Evolutionary conservation across 2,113 vertebrate genomes (phyloP).

Genomic region (Melanostigma gelatinosum): DNA sequence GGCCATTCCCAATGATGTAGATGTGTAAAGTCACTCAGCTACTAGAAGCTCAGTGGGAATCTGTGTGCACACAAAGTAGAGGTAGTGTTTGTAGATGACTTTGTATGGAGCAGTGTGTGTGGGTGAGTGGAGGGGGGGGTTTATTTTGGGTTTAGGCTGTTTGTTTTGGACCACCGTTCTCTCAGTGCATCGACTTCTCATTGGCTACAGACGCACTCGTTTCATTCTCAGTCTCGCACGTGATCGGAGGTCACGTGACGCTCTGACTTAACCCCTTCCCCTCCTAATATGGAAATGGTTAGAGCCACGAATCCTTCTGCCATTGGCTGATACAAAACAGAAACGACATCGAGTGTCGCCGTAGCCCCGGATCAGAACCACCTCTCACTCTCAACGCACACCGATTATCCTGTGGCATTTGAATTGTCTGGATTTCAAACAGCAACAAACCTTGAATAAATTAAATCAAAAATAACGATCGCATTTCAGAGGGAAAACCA

Average conservation of each 20-base stretch:
- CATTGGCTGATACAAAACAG: background rate
- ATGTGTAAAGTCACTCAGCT: conserved; percentile 33
- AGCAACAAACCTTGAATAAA: conserved; percentile 71
- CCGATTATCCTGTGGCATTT: conserved; percentile 81
- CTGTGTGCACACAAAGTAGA: conserved; percentile 50
- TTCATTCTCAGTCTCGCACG: background rate
- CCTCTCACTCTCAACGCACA: conserved; percentile 37
- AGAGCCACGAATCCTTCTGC: background rate
- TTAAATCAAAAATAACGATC: conserved; percentile 62
- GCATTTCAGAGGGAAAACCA: conserved; percentile 60
- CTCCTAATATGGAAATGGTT: background rate
- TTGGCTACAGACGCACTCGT: conserved; percentile 7
- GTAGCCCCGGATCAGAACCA: conserved; percentile 17
- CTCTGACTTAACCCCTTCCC: background rate
- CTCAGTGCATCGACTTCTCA: conserved; percentile 64
- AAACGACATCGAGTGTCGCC: background rate
- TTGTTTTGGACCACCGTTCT: conserved; percentile 58
- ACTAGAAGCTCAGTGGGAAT: conserved; percentile 25
- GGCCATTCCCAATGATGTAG: conserved; percentile 16
- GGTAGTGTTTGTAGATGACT: conserved; percentile 68
- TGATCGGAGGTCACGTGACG: background rate
- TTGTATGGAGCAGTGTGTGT: conserved; percentile 41
- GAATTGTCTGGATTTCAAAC: conserved; percentile 72
- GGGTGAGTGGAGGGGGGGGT: conserved; percentile 1
- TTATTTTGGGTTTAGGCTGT: conserved; percentile 50